Evolutionary conservation across 2,113 vertebrate species (phyloP), one percentile per base, ranked within the genome.

Genomic region (Labrus mixtus): DNA sequence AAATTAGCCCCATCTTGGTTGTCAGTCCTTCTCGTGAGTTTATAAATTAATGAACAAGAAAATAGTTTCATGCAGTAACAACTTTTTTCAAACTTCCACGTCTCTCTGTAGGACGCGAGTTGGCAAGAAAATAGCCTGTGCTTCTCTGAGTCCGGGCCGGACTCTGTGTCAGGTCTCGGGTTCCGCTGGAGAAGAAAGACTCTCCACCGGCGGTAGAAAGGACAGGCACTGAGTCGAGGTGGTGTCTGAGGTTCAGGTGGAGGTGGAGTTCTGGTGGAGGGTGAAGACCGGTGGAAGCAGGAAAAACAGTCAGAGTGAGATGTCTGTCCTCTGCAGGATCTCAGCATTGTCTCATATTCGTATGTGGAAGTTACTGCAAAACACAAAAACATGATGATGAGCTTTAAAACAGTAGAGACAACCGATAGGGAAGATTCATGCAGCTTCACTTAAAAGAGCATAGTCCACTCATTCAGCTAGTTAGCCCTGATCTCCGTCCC

Each of bases 291-390:
- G 50, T 12, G 3, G 23, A 50, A 65, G 43, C 46, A 51, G 60
- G 60, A 51, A 51, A 43, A 51, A 43, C 6, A 1, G 23, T 71
- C 51, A 0, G 2, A 70, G 51, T 56, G 58, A 72, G 57, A 61
- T 33, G 3, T 64, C 41, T 29, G 29, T 63, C 48, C 39, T 68
- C 69, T 23, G 53, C 43, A 55, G 54, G 63, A 29, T 36, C 57
- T 79, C 48, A 10, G 71, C 54, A 53, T n/a, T n/a, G 76, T 74
- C 89, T 98, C 93, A 99, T 93, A 99, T 98, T 87, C 97, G 95
- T 93, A 99, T 94, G 88, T 99, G 98, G 90, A 99, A 99, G 79
- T 97, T 99, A 93, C 97, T 99, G 91, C 37, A 92, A 72, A 51
- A 73, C 7, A n/a, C 23, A 69, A 5, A 63, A 10, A 20, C 11